Base-by-base conservation (phyloP, 2,797 vertebrate genomes). In the Aythya fuligula region DNA sequence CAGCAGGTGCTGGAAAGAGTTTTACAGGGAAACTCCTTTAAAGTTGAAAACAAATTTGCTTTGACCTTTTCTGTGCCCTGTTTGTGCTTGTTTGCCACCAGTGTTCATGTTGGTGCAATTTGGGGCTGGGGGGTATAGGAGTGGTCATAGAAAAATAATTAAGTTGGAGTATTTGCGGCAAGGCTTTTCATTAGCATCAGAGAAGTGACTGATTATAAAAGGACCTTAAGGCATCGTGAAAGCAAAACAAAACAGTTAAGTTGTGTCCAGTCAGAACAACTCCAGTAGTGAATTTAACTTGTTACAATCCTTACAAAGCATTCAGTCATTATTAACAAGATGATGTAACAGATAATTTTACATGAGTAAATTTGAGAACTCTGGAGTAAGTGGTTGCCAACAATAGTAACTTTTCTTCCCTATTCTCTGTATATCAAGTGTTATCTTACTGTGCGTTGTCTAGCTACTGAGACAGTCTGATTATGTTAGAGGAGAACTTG, bases 241-340 rank as follows among this genome's bases (percentile, higher is more conserved):
- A 87, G 86, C 80, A 96, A 96, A 97, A 92, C 93, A 95, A 88
- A 96, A 94, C 77, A 36, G 77, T 75, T 94, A 73, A 94, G 41
- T 61, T 69, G 41, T 85, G 81, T 97, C 91, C 96, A 96, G 96
- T 94, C 95, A 94, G 88, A 93, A 95, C 96, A 97, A 69, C 57
- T 90, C 84, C 72, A 74, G 30, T 61, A 73, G 67, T 93, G 81
- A 93, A 87, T 83, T 93, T 79, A 77, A 69, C 57, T 47, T 89
- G 41, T 74, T 95, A 94, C 39, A 65, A 79, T 82, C 57, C 78
- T 89, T 76, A 85, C 90, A 80, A 89, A 94, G 73, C 5, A 0
- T 90, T 93, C 89, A 90, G 78, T 85, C 84, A 69, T 94, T 95
- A 95, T 80, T 89, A 95, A 94, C 32, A 65, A 89, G 92, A 57